Evolutionary conservation across 2,113 vertebrate genomes (phyloP).

Genomic region (Pelecanoides urinatrix): DNA sequence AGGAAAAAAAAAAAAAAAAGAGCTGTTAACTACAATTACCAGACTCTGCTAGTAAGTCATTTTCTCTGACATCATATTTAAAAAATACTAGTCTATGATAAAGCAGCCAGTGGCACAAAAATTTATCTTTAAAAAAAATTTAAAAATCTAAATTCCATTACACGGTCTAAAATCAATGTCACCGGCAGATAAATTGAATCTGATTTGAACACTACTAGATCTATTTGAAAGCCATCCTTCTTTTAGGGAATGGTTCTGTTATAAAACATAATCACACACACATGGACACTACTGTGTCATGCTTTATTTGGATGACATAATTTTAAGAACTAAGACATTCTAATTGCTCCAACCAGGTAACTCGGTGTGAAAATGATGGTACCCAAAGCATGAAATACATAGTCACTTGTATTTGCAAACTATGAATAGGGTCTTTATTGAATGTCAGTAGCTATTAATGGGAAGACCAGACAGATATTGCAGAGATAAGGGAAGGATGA

Average conservation of each 20-base stretch:
- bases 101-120: constrained; percentile 3
- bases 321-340: not conserved
- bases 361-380: not conserved
- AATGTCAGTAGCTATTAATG: not conserved
- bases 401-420: not conserved
- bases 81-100: not conserved
- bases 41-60: not conserved
- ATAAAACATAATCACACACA: not conserved
- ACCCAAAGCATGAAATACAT: not conserved
- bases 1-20: not conserved
- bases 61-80: not conserved
- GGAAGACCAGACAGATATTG: not conserved
- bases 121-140: not conserved
- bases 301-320: not conserved
- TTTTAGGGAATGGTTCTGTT: not conserved
- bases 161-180: not conserved
- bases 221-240: not conserved
- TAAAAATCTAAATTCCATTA: not conserved
- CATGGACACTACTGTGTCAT: not conserved
- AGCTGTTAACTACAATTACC: constrained; percentile 4
- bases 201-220: not conserved
- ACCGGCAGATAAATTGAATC: not conserved
- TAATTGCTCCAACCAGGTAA: not conserved
- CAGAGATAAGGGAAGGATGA: not conserved
- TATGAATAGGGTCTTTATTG: not conserved